Base-by-base conservation (phyloP, 2,113 vertebrate species). In the Archocentrus centrarchus region DNA sequence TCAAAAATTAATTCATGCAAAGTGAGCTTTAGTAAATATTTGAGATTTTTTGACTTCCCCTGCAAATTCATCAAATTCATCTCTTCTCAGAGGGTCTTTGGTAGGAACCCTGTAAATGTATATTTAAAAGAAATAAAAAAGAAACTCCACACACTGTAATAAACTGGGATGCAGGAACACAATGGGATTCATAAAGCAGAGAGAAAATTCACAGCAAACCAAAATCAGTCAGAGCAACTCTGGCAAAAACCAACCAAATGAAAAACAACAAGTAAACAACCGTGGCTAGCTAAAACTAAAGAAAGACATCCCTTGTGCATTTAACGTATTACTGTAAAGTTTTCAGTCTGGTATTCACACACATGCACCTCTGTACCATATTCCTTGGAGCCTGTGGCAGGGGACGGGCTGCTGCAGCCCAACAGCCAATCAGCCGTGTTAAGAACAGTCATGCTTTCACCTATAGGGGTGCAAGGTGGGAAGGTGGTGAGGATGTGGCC, bases 391-490 rank as follows among this genome's bases (percentile, higher is more conserved):
- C 97, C 97, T 95, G 97, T 96, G 93, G 97, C 96, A 79, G 97
- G 97, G 93, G 98, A 96, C 79, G 98, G 97, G 92, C 97, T 97
- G 93, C 96, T 98, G 96, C 98, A 99, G 95, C 97, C 98, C 96
- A 99, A 96, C 96, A 99, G 95, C 98, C 98, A 99, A 96, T 99
- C 98, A 96, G 98, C 98, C 94, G 98, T 99, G 89, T 98, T 99
- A 97, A 99, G 97, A 96, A 99, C 97, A 91, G 98, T 98, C 98
- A 99, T 99, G 97, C 96, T 99, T 96, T 99, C 98, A 96, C 98
- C 98, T 99, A 95, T 96, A 97, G 96, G 87, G 92, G 95, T 93
- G 94, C 85, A 95, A 89, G 95, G 92, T 83, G 83, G 91, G 85
- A 90, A 88, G 86, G 82, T 75, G 79, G 77, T 89, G 75, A 83